Conservation (phyloP, 2,797 vertebrate genomes). For the Sebastes vulpes region DNA sequence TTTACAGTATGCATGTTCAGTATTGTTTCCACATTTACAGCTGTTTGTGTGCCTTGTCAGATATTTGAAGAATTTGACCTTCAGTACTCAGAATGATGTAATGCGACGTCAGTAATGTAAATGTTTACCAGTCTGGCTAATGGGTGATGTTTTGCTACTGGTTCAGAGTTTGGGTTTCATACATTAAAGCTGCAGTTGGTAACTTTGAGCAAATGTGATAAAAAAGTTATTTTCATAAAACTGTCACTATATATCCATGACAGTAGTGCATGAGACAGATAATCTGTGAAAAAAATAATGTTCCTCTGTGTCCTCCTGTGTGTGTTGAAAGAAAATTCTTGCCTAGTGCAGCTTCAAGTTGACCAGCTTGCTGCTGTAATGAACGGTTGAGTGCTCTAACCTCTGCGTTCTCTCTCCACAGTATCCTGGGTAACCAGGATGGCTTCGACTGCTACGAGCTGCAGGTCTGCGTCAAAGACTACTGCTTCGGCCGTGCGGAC, state of each 20-base stretch:
- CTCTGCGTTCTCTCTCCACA: conserved; percentile 56
- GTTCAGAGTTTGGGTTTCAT: neutral
- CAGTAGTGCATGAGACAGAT: too few relatives aligned
- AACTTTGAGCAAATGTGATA: too few relatives aligned
- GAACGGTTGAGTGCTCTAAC: neutral
- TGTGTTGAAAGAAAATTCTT: neutral
- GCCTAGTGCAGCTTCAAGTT: neutral
- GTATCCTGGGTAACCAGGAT: conserved; percentile 94
- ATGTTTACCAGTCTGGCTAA: neutral
- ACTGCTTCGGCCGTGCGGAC: conserved; percentile 98
- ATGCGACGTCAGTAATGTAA: neutral
- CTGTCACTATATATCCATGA: too few relatives aligned
- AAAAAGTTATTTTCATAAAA: too few relatives aligned
- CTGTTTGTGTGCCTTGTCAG: too few relatives aligned
- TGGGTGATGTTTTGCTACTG: neutral
- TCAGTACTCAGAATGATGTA: neutral
- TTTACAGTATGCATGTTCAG: neutral
- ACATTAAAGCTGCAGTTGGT: too few relatives aligned
- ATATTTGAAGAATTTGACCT: neutral
- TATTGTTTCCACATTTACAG: neutral
- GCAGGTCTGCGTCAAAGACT: conserved; percentile 97
- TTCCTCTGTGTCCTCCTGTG: too few relatives aligned
- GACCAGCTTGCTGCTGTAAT: neutral
- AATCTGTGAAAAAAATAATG: too few relatives aligned
- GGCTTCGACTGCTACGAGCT: conserved; percentile 95